phyloP scores from a whole-genome alignment of 2,113 vertebrate genomes.

The Parotia lawesii region DNA sequence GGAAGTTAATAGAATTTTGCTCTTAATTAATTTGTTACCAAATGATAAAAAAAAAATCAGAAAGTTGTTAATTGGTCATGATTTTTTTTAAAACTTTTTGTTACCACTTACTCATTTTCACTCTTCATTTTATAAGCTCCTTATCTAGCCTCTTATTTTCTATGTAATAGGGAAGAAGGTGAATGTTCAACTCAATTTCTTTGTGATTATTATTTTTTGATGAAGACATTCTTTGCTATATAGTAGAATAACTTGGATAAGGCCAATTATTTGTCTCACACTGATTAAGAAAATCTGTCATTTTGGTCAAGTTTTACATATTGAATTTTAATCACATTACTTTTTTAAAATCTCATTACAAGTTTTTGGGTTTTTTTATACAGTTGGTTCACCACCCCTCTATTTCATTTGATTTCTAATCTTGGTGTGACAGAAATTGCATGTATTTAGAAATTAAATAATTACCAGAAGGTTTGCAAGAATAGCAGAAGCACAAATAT shows the following conservation, averaged over 20 bases:
- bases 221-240: conserved; percentile 32
- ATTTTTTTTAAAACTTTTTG: background rate
- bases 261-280: conserved; percentile 27
- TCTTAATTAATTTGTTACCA: background rate
- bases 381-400: background rate
- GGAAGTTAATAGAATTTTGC: background rate
- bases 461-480: background rate
- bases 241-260: conserved; percentile 21
- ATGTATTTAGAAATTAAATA: background rate
- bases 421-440: background rate
- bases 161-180: background rate
- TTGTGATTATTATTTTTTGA: conserved; percentile 39
- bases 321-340: conserved; percentile 2
- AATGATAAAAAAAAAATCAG: background rate
- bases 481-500: background rate
- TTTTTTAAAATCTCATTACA: background rate
- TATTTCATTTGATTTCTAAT: background rate
- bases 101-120: background rate
- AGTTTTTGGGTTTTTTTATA: fast-evolving
- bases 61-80: background rate
- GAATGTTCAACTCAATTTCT: conserved; percentile 30
- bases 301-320: conserved; percentile 17
- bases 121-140: background rate
- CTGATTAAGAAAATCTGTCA: conserved; percentile 14
- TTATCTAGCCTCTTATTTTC: conserved; percentile 3